Base-by-base conservation (phyloP, 2,797 vertebrate genomes). In the Knipowitschia caucasica region DNA sequence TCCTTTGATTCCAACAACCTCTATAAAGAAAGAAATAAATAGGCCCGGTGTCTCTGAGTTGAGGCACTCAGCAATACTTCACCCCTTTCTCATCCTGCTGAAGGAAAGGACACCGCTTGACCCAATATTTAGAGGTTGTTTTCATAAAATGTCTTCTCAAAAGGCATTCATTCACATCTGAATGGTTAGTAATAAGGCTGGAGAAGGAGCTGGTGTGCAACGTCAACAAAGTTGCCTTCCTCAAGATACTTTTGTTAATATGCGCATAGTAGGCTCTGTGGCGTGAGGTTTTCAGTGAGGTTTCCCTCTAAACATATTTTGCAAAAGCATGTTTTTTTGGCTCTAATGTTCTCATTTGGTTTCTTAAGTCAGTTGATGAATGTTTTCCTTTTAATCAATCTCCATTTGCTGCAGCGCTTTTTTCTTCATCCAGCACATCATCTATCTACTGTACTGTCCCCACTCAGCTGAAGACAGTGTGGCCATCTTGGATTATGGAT, bases 1-100 rank as follows among this genome's bases (percentile, higher is more conserved):
- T 47, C 72, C 52, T 87, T 59, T 73, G 53, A 15, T 56, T 65
- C 57, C 24, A 44, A 77, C 78, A 86, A 90, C 89, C 88, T 88
- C 88, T 67, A 74, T 88, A 87, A 89, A 91, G 80, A 89, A 92
- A 91, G 78, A 90, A 91, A 90, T 80, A 86, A 91, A 89, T 54
- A 75, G 88, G 86, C 86, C 69, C 62, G 74, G 81, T 73, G 82
- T 80, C 81, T 86, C 84, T 59, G 86, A 87, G 87, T 80, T 78
- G 82, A 79, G 53, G 34, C 78, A 87, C 86, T 86, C 83, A 72
- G 72, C 85, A 87, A 83, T 81, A 90, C 86, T 20, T 75, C 67
- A 70, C 82, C 77, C 62, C 77, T 73, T 15, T 70, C 67, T 74
- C n/a, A 9, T 67, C 77, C 70, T 10, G 5, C 61, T 56, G 59